Evolutionary conservation across 2,797 vertebrate genomes (phyloP), one percentile per base, ranked within the genome.

Genomic region (Vespertilio murinus): DNA sequence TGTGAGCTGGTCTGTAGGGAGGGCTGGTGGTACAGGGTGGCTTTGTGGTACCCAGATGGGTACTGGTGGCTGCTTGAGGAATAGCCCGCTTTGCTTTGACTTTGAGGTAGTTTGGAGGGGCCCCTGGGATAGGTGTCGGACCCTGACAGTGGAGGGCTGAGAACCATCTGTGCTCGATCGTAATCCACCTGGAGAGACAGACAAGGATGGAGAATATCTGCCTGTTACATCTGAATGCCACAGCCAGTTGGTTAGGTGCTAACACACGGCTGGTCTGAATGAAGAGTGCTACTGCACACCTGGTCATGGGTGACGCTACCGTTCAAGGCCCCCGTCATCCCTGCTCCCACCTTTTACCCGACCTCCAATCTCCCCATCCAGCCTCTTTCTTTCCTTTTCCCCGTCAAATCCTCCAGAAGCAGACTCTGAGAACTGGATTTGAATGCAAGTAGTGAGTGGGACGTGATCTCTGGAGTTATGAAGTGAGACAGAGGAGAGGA

Each of bases 51-150:
- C 69, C 98, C 98, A 22, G 99, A 98, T 2, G 99, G 99, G 94
- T 99, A 99, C 96, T 99, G 99, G 96, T 99, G 99, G 97, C 97
- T 98, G 97, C 97, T 98, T 65, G 98, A 98, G 23, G 99, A 98
- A 97, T 99, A 99, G 95, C 98, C 98, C 69, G 98, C 98, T 98
- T 99, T 99, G 97, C 97, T 98, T 96, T 99, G 99, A 97, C 98
- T 99, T 97, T 99, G 99, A 99, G 99, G 99, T 99, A 99, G 99
- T 98, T 99, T 99, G 64, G 98, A 95, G 33, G 99, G 99, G 85
- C 99, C 99, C 92, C 99, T 98, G 69, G 99, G 99, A 94, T 99
- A 99, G 30, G 99, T 99, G 97, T 99, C 99, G 0, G 98, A 99
- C 49, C 99, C 98, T 10, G 98, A 98, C 40, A 99, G 98, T 8